Base-by-base conservation (phyloP, 2,113 vertebrate genomes). In the Microcebus tavaratra region DNA sequence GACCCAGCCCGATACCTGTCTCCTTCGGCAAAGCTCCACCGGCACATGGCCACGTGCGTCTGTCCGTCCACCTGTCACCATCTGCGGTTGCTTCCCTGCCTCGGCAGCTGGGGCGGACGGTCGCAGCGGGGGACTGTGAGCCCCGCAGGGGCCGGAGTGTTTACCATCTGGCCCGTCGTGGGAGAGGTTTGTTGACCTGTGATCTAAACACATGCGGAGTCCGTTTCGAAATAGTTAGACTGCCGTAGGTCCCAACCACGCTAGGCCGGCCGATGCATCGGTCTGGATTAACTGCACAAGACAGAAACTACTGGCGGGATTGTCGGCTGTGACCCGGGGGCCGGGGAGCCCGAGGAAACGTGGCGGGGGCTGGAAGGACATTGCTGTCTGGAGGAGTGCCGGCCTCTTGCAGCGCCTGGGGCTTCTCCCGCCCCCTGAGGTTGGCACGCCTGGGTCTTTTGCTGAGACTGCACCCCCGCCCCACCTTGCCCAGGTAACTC, bases 31-130 rank as follows among this genome's bases (percentile, higher is more conserved):
- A 65, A 59, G 25, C 13, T 80, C 79, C 68, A 36, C 36, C 11
- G 34, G 76, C 17, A 72, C 13, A 15, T 17, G 45, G 45, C 3
- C 20, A 0, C 0, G 27, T 14, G 5, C 0, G 34, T 20, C 6
- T 67, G 1, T 14, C 39, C 39, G 5, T 34, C 17, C 3, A 0
- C 2, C 0, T 15, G 4, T 1, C 2, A 0, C 1, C 1, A 0
- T 23, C 67, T 42, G 1, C 4, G 65, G 79, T 67, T 53, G 14
- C 48, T 63, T 45, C 15, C 31, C 39, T n/a, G 7, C 25, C 25
- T 0, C 5, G 4, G 1, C 0, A 1, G 55, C 45, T 0, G 61
- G 34, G 7, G 0, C 5, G 34, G 79, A 9, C 1, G 4, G 48
- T 42, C 0, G 1, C 31, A 27, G 39, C 5, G 6, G 45, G 15